Evolutionary conservation across 2,113 vertebrate species (phyloP).

Genomic region (Actinemys pallida): DNA sequence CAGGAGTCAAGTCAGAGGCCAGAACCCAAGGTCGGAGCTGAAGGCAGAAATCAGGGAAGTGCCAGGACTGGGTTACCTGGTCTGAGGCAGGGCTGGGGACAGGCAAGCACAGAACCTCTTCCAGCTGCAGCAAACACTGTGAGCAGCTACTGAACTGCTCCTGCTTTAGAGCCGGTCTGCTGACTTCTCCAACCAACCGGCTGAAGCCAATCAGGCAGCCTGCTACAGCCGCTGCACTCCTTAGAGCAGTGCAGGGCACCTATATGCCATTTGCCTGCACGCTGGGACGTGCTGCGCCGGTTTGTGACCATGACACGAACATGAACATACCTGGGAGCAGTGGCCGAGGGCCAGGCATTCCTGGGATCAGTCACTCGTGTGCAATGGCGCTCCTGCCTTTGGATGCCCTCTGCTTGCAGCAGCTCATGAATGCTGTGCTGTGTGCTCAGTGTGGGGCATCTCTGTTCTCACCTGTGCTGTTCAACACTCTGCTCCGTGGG

Average conservation of each 20-base stretch:
- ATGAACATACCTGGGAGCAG: too few relatives aligned
- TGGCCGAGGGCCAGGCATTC: too few relatives aligned
- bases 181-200: too few relatives aligned
- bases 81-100: background rate
- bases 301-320: background rate
- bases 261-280: too few relatives aligned
- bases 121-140: too few relatives aligned
- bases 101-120: background rate
- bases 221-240: background rate
- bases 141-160: too few relatives aligned
- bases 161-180: too few relatives aligned
- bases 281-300: too few relatives aligned
- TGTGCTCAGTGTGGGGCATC: background rate
- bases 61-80: background rate
- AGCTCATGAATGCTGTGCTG: background rate
- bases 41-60: background rate
- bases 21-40: too few relatives aligned
- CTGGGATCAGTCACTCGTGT: background rate
- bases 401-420: background rate
- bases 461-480: background rate
- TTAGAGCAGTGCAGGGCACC: too few relatives aligned
- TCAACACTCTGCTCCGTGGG: background rate
- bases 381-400: too few relatives aligned
- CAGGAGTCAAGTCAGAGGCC: too few relatives aligned
- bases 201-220: background rate